These are phyloP conservation scores for Bombyx mandarina DNA, from an alignment of 1,140 invertebrate species.

Conservation along the genomic window DNA sequence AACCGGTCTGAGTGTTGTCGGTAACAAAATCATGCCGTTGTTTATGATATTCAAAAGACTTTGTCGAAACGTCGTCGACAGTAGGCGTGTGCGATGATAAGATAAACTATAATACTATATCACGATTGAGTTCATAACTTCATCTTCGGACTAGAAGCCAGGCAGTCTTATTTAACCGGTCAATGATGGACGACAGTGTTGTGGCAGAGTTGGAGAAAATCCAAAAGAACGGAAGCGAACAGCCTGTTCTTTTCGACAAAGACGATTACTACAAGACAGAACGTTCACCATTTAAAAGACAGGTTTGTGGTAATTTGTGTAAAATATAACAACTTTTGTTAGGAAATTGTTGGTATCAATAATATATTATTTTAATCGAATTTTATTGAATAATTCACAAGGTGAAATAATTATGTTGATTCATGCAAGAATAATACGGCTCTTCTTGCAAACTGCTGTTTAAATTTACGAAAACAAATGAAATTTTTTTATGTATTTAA, in stretches of 20 bases:
- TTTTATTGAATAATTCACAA: neutral
- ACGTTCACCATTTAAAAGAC: conserved; percentile 36
- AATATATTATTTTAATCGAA: neutral
- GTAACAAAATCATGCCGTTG: neutral
- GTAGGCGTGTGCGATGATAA: conserved; percentile 28
- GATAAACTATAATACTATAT: conserved; percentile 36
- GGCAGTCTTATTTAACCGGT: conserved; percentile 25
- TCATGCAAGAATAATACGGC: too few species aligned
- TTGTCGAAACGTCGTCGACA: conserved; percentile 5
- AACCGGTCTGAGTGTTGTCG: neutral
- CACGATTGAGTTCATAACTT: conserved; percentile 32
- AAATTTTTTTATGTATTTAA: too few species aligned
- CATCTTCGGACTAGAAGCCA: conserved; percentile 17
- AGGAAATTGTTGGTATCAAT: neutral
- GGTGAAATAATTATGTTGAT: too few species aligned
- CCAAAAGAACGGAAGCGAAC: conserved; percentile 16
- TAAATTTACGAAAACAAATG: too few species aligned
- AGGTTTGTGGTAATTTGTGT: conserved; percentile 32
- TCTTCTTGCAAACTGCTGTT: too few species aligned
- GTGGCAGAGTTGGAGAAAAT: conserved; percentile 47
- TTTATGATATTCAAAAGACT: neutral
- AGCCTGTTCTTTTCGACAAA: conserved; percentile 14
- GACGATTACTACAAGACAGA: conserved; percentile 22
- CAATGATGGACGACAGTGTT: conserved; percentile 32
- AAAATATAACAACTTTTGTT: neutral